Percentiles rank a stretch among this genome's conserved stretches.
These are phyloP conservation scores for Ranitomeya imitator DNA, from an alignment of 2,113 vertebrate genomes.

Conservation along the genomic window DNA sequence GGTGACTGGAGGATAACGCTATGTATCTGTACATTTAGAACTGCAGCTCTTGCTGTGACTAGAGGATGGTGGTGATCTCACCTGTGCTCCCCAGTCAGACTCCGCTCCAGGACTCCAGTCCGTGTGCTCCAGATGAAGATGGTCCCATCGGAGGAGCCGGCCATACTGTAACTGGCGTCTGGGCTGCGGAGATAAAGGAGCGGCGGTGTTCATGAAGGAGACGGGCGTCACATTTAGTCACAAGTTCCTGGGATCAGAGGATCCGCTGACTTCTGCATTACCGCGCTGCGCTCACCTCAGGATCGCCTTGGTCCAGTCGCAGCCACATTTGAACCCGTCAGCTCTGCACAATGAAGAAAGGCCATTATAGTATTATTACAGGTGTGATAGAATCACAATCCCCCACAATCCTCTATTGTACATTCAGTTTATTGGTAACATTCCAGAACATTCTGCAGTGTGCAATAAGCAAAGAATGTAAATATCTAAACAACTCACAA, in stretches of 20 bases:
- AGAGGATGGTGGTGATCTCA: constrained; percentile 59
- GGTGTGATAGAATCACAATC: not conserved
- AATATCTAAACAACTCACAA: too few relatives aligned
- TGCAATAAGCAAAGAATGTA: too few relatives aligned
- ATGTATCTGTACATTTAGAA: too few relatives aligned
- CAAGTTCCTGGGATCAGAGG: not conserved
- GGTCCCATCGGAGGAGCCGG: constrained; percentile 78
- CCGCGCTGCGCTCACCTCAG: constrained; percentile 76
- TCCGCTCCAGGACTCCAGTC: constrained; percentile 73
- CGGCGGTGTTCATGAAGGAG: not conserved
- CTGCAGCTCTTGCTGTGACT: not conserved
- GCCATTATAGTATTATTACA: not conserved
- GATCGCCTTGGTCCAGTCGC: constrained; percentile 89
- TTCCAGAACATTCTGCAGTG: too few relatives aligned
- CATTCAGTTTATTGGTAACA: too few relatives aligned
- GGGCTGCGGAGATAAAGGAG: constrained; percentile 69
- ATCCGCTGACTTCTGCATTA: too few relatives aligned
- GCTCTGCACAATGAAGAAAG: constrained; percentile 68
- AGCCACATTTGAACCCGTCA: constrained; percentile 86
- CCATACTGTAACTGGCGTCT: constrained; percentile 76
- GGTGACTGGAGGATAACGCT: not conserved
- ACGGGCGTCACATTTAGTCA: too few relatives aligned
- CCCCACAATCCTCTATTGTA: too few relatives aligned
- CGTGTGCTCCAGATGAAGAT: constrained; percentile 84
- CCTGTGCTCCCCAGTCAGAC: constrained; percentile 78